Percentiles rank a stretch among this genome's conserved stretches.
Conservation (phyloP, 2,113 vertebrate species). For the Hippocampus zosterae region DNA sequence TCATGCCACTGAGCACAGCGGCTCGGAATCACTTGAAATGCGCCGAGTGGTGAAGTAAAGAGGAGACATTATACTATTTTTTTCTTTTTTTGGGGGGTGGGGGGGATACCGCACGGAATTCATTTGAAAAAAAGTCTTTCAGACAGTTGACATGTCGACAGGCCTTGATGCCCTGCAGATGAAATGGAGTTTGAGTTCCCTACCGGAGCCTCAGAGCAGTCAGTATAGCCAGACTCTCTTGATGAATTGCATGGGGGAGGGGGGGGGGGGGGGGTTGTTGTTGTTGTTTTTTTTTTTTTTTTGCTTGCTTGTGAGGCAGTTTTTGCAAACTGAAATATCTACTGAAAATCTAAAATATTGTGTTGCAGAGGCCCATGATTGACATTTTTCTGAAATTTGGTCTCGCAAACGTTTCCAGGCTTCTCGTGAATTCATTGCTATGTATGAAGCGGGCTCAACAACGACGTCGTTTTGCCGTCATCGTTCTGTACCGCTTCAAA, state of each 20-base stretch:
- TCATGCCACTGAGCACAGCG: constrained; percentile 60
- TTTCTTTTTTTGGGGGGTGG: constrained; percentile 2
- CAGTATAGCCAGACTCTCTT: constrained; percentile 28
- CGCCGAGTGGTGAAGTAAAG: constrained; percentile 52
- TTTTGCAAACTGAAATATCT: too few species aligned
- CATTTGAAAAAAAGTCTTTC: constrained; percentile 12
- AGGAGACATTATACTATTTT: constrained; percentile 32
- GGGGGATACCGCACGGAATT: too few species aligned
- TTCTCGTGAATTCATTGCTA: background rate
- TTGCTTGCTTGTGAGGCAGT: too few species aligned
- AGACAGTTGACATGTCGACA: constrained; percentile 20
- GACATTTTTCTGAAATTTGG: background rate
- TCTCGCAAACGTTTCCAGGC: background rate
- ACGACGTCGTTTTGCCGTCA: background rate
- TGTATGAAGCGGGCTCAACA: background rate
- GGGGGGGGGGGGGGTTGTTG: too few species aligned
- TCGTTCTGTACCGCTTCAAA: background rate
- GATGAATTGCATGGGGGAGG: constrained; percentile 35
- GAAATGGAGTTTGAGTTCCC: constrained; percentile 58
- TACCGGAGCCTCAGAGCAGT: constrained; percentile 48
- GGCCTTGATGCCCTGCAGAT: constrained; percentile 33
- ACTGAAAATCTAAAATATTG: background rate
- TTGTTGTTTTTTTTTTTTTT: too few species aligned
- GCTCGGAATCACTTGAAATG: constrained; percentile 43
- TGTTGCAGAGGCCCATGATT: constrained; percentile 24